Evolutionary conservation across 2,888 invertebrate species (phyloP).

Genomic region (Bembecia ichneumoniformis): DNA sequence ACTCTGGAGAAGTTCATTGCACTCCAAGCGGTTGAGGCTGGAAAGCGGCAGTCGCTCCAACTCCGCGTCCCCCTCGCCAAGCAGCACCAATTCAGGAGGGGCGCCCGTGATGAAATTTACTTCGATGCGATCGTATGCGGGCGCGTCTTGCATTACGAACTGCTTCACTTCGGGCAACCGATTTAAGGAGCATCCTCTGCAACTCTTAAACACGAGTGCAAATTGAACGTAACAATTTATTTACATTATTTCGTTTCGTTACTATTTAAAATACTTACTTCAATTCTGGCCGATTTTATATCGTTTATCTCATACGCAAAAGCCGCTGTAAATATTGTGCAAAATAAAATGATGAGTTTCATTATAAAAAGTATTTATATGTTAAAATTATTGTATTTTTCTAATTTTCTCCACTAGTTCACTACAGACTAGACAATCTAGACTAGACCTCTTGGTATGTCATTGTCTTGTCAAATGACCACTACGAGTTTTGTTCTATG

Average conservation of each 20-base stretch:
- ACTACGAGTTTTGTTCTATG: too few species aligned
- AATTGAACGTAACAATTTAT: not conserved
- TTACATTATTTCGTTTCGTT: not conserved
- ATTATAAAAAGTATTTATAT: slow-evolving; percentile 13
- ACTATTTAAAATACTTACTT: slow-evolving; percentile 30
- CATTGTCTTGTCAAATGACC: too few species aligned
- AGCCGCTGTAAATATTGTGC: slow-evolving; percentile 20
- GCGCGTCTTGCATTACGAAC: slow-evolving; percentile 79
- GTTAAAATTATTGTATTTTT: not conserved
- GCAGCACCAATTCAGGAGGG: slow-evolving; percentile 74
- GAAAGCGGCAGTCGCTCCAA: slow-evolving; percentile 75
- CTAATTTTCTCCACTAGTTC: too few species aligned
- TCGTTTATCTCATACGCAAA: slow-evolving; percentile 38
- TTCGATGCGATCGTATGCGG: slow-evolving; percentile 71
- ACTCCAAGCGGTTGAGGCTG: slow-evolving; percentile 72
- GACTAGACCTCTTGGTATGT: too few species aligned
- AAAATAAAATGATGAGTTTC: slow-evolving; percentile 23
- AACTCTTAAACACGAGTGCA: slow-evolving; percentile 63
- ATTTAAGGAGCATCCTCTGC: slow-evolving; percentile 78
- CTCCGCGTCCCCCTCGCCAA: slow-evolving; percentile 70
- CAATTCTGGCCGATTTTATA: slow-evolving; percentile 55
- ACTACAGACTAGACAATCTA: too few species aligned
- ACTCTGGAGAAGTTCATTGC: slow-evolving; percentile 74
- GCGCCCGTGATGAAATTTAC: slow-evolving; percentile 79
- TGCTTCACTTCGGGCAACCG: slow-evolving; percentile 76